Evolutionary conservation across 2,797 vertebrate species (phyloP).

Genomic region (Tragopan temminckii): DNA sequence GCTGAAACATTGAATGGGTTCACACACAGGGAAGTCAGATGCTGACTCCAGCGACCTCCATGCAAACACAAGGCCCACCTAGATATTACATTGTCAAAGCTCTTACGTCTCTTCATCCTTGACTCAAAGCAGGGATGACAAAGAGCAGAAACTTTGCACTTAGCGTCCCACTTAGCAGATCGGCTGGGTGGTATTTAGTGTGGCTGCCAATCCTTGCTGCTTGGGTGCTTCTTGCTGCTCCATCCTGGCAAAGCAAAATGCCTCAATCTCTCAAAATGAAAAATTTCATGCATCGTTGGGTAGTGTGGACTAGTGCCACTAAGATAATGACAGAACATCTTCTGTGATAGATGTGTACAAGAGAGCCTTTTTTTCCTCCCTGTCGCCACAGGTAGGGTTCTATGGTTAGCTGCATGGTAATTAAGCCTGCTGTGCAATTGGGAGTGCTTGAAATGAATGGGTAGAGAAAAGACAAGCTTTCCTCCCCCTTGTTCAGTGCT

Average conservation of each 20-base stretch:
- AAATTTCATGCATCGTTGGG: neutral
- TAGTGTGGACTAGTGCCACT: neutral
- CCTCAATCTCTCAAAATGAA: neutral
- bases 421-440: constrained; percentile 23
- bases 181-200: neutral
- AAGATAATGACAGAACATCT: neutral
- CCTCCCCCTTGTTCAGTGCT: neutral
- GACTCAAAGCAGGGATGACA: accelerated
- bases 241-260: neutral
- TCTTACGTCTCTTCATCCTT: neutral
- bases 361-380: neutral
- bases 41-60: constrained; percentile 9
- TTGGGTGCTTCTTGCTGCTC: neutral
- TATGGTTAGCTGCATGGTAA: neutral
- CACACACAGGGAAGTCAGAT: neutral
- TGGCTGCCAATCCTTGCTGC: constrained; percentile 1
- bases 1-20: neutral
- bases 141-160: neutral
- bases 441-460: neutral
- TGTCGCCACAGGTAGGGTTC: neutral
- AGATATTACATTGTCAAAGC: neutral
- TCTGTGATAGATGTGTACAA: neutral
- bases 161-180: neutral
- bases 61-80: neutral
- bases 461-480: neutral